These are phyloP conservation scores for Microchirus variegatus DNA, from an alignment of 2,797 vertebrate species.

Conservation along the genomic window DNA sequence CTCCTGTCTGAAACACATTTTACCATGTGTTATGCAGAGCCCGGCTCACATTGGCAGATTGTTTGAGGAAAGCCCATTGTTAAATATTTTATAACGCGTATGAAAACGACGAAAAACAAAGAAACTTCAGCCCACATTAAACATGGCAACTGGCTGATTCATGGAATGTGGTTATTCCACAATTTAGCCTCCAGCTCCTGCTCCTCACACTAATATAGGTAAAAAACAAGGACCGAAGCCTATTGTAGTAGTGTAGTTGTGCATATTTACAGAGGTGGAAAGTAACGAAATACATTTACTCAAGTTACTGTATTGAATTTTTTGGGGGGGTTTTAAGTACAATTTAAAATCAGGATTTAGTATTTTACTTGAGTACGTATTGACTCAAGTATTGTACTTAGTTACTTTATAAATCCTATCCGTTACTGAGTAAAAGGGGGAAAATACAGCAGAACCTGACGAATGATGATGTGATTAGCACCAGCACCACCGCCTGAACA, in stretches of 20 bases:
- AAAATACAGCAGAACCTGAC: too few species aligned
- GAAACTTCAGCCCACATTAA: conserved; percentile 35
- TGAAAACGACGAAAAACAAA: conserved; percentile 47
- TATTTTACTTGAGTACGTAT: too few species aligned
- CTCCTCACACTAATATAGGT: conserved; percentile 11
- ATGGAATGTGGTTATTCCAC: conserved; percentile 21
- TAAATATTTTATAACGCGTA: conserved; percentile 40
- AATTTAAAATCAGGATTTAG: too few species aligned
- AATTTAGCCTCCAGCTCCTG: conserved; percentile 1
- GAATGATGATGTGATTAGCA: too few species aligned
- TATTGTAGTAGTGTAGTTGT: conserved; percentile 33
- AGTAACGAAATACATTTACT: too few species aligned
- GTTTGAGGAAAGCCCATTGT: conserved; percentile 33
- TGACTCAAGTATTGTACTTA: too few species aligned
- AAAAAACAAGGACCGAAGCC: conserved; percentile 36
- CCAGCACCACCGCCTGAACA: too few species aligned
- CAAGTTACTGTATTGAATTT: too few species aligned
- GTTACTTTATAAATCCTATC: too few species aligned
- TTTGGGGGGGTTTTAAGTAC: too few species aligned
- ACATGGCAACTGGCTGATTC: conserved; percentile 26
- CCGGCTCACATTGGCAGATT: neutral
- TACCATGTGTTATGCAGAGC: conserved; percentile 9
- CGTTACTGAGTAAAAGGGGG: too few species aligned
- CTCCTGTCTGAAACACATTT: conserved; percentile 27
- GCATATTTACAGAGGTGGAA: too few species aligned